These are phyloP conservation scores for Mnemiopsis leidyi DNA, from an alignment of 37 sponge, comb jelly and placozoan species.

Conservation along the genomic window DNA sequence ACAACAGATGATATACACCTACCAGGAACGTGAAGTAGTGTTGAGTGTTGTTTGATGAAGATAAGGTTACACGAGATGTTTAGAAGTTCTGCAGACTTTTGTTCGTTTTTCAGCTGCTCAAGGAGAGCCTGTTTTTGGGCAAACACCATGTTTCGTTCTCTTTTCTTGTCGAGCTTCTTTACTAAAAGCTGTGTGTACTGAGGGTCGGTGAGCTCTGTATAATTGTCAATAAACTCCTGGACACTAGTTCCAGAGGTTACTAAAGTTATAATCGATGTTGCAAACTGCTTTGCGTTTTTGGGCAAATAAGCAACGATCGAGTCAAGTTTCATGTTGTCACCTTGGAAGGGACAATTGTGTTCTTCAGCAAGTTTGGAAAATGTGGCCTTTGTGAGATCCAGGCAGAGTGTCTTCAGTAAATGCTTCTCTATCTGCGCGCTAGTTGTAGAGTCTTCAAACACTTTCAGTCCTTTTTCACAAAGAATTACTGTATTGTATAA, in stretches of 20 bases:
- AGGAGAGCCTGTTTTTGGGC: conserved; percentile 75
- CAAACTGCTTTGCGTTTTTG: conserved; percentile 55
- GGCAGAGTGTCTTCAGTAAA: conserved; percentile 4
- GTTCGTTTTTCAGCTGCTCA: conserved; percentile 74
- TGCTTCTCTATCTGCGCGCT: conserved; percentile 8
- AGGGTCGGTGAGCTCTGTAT: conserved; percentile 69
- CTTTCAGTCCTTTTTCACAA: conserved; percentile 35
- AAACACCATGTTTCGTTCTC: conserved; percentile 79
- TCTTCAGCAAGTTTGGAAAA: conserved; percentile 38
- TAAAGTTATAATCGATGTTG: conserved; percentile 15
- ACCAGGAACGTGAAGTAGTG: conserved; percentile 83
- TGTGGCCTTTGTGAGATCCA: not conserved
- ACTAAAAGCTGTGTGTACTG: conserved; percentile 78
- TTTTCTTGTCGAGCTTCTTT: conserved; percentile 86
- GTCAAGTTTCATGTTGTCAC: not conserved
- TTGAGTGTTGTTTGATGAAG: conserved; percentile 79
- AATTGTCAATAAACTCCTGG: conserved; percentile 71
- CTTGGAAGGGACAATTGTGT: conserved; percentile 15
- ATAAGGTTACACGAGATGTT: conserved; percentile 77
- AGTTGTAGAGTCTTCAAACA: conserved; percentile 20
- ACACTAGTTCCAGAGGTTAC: conserved; percentile 36
- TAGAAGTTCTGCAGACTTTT: conserved; percentile 81
- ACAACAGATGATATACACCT: conserved; percentile 76
- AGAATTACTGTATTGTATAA: conserved; percentile 35
- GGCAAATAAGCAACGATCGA: conserved; percentile 29